Evolutionary conservation across 2,113 vertebrate species (phyloP), one percentile per base, ranked within the genome.

Genomic region (Beaufortia kweichowensis): DNA sequence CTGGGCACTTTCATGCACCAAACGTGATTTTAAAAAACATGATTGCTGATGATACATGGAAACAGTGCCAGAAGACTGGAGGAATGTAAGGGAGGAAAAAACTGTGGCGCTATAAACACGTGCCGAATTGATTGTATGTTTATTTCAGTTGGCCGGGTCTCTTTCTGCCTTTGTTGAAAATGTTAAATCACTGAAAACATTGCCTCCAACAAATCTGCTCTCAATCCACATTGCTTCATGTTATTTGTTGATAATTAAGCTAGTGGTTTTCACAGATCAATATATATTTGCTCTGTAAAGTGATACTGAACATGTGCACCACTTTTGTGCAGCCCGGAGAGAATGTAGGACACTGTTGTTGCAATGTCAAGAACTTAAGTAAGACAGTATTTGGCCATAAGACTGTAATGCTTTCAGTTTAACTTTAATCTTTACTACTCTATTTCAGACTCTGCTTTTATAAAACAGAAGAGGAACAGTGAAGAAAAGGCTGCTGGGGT

Each of bases 131-230:
- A 71, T 71, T 57, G 31, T 59, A 50, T 69, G 68, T 57, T 71
- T 71, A 71, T 71, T 71, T 59, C 68, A 71, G 53, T 71, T 71
- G 68, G 68, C 68, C 15, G 21, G 11, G 8, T 57, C 53, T 19
- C 53, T 68, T 46, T 71, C 29, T 56, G 48, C 43, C 43, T 46
- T 14, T 14, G 15, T 46, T 21, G 19, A 6, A 71, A 39, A 71
- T 71, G 68, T 55, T 69, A 33, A 55, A 69, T 33, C 67, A 69
- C 14, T 55, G 48, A 48, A 69, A 69, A 71, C 33, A 12, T 71
- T 59, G 53, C 31, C 53, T 70, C 12, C 29, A 70, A 56, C 29
- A 56, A n/a, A n/a, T 31, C 19, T 70, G 67, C 67, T 70, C 50
- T 70, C 28, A 28, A 50, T 65, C 62, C 41, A 24, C 0, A 12